Evolutionary conservation across 2,113 vertebrate genomes (phyloP).

Genomic region (Oryzias celebensis): DNA sequence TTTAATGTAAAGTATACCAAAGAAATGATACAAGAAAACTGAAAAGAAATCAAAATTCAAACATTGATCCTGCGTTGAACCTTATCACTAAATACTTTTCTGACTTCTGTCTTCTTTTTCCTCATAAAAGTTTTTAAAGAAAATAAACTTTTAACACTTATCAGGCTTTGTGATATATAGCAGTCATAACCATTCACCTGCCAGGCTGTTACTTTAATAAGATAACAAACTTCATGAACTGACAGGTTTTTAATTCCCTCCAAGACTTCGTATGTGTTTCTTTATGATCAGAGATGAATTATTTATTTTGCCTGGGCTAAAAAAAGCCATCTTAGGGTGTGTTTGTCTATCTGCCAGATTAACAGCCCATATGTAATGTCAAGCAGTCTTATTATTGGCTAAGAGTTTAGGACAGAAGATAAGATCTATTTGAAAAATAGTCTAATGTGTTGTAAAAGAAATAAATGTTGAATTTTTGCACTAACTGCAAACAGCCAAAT

Average conservation of each 20-base stretch:
- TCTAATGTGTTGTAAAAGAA: constrained; percentile 23
- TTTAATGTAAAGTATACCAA: constrained; percentile 41
- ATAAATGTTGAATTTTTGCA: background rate
- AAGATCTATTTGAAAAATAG: constrained; percentile 28
- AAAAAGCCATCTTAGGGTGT: constrained; percentile 13
- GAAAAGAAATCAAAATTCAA: constrained; percentile 27
- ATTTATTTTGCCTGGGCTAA: constrained; percentile 17
- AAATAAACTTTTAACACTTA: constrained; percentile 1
- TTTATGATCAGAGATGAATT: constrained; percentile 8
- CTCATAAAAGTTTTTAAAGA: too few relatives aligned
- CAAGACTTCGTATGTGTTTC: background rate
- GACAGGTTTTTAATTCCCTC: constrained; percentile 6
- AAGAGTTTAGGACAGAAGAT: constrained; percentile 33
- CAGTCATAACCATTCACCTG: constrained; percentile 9
- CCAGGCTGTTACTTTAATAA: constrained; percentile 3
- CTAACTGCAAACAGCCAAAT: background rate
- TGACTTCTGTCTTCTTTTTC: background rate
- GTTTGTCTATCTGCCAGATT: constrained; percentile 27
- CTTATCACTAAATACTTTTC: background rate
- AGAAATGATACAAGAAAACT: constrained; percentile 54
- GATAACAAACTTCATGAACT: background rate
- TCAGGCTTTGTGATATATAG: constrained; percentile 11
- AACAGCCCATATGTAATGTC: constrained; percentile 35
- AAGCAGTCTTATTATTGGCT: constrained; percentile 29
- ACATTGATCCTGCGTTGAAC: constrained; percentile 10